Conservation (phyloP, 1,140 invertebrate species). For the Aradophagus sp. region DNA sequence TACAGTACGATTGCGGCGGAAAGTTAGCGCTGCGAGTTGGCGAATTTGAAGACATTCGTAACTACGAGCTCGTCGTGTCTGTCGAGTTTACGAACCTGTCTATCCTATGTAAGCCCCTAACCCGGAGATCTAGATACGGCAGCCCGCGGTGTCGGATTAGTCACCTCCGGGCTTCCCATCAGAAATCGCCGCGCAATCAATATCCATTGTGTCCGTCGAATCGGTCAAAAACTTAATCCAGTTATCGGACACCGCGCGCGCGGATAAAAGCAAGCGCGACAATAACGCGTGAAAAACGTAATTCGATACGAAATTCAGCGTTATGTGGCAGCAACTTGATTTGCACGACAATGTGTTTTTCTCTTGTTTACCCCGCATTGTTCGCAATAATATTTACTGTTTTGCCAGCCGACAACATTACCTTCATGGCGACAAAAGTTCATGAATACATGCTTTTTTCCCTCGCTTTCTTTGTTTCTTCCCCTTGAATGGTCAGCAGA, state of each 20-base stretch:
- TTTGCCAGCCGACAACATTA: slow-evolving; percentile 14
- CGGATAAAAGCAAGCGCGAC: slow-evolving; percentile 40
- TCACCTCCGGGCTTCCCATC: slow-evolving; percentile 49
- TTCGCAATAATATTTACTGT: slow-evolving; percentile 40
- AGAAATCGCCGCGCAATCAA: slow-evolving; percentile 55
- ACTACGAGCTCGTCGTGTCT: slow-evolving; percentile 24
- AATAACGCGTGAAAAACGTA: slow-evolving; percentile 56
- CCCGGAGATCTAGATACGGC: slow-evolving; percentile 49
- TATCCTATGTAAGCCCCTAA: slow-evolving; percentile 44
- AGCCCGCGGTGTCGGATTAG: slow-evolving; percentile 57
- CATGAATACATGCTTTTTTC: too few relatives aligned
- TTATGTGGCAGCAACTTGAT: slow-evolving; percentile 42
- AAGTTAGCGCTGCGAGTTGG: slow-evolving; percentile 33
- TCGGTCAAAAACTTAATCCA: slow-evolving; percentile 57
- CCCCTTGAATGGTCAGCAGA: too few relatives aligned
- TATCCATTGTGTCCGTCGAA: slow-evolving; percentile 48
- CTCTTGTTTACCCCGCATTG: slow-evolving; percentile 38
- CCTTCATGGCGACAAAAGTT: slow-evolving; percentile 7
- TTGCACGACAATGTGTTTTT: slow-evolving; percentile 47
- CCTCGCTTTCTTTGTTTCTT: too few relatives aligned
- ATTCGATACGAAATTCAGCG: slow-evolving; percentile 52
- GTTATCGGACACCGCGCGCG: slow-evolving; percentile 46
- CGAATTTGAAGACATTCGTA: slow-evolving; percentile 38
- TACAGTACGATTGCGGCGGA: slow-evolving; percentile 26
- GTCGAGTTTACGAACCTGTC: slow-evolving; percentile 50